Conservation (phyloP, 92 coral and sea anemone genomes). For the Epizoanthus ramosus region DNA sequence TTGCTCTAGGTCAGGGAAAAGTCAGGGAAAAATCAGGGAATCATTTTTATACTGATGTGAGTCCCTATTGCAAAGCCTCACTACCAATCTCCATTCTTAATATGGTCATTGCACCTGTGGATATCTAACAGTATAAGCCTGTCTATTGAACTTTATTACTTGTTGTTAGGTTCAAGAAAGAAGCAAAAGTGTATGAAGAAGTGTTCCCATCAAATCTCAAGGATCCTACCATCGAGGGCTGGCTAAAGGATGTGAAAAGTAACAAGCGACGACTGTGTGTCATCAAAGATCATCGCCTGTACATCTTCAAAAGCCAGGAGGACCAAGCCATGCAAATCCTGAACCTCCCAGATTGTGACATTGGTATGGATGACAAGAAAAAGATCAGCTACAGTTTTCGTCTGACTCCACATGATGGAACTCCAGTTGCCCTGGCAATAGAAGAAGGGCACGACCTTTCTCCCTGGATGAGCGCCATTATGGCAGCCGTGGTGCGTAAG, state of each 20-base stretch:
- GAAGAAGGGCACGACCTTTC: constrained; percentile 96
- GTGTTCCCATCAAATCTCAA: constrained; percentile 69
- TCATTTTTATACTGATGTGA: no score
- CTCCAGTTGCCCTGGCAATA: constrained; percentile 81
- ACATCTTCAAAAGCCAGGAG: constrained; percentile 87
- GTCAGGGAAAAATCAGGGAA: no score
- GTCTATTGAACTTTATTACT: not conserved
- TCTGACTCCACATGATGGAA: constrained; percentile 75
- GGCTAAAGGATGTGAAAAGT: constrained; percentile 80
- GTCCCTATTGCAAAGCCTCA: no score
- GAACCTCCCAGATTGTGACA: constrained; percentile 83
- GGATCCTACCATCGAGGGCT: constrained; percentile 85
- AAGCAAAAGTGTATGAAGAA: constrained; percentile 66
- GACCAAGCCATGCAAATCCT: constrained; percentile 86
- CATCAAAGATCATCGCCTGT: constrained; percentile 82
- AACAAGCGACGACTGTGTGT: constrained; percentile 94
- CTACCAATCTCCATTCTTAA: no score
- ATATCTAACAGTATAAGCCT: not conserved
- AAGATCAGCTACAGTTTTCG: constrained; percentile 85
- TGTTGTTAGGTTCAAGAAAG: constrained; percentile 74
- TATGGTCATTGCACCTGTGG: no score
- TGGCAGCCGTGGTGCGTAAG: constrained; percentile 95
- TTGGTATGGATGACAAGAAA: constrained; percentile 88
- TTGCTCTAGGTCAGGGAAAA: no score
- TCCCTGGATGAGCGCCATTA: constrained; percentile 99